A percentile compares a stretch with the other conserved stretches of the same genome.
phyloP scores from a whole-genome alignment of 2,888 invertebrate genomes.

The Congeria kusceri region DNA sequence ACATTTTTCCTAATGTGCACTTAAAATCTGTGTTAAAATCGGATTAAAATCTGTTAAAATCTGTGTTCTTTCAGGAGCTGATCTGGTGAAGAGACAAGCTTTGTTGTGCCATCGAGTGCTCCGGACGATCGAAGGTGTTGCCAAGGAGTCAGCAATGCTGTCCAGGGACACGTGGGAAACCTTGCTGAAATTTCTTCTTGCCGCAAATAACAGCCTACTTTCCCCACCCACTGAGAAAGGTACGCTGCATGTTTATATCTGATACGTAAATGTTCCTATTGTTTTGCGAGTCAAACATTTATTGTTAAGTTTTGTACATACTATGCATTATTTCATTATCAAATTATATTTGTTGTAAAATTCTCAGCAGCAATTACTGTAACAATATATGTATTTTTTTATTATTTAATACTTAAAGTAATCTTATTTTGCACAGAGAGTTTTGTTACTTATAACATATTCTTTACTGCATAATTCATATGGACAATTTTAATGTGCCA shows the following conservation, averaged over 20 bases:
- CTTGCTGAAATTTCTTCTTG: constrained; percentile 93
- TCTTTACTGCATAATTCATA: too few species aligned
- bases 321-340: too few species aligned
- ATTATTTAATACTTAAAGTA: neutral
- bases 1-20: too few species aligned
- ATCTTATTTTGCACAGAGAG: too few species aligned
- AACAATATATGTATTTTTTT: neutral
- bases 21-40: neutral
- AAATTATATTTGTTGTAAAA: too few species aligned
- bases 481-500: too few species aligned
- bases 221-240: constrained; percentile 95
- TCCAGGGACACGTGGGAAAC: constrained; percentile 96
- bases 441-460: too few species aligned
- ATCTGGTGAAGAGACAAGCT: constrained; percentile 94
- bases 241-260: constrained; percentile 62
- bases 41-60: neutral
- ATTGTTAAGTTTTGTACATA: too few species aligned
- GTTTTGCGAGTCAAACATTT: too few species aligned
- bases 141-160: constrained; percentile 91
- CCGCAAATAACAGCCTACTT: constrained; percentile 95
- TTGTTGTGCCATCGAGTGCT: constrained; percentile 87
- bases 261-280: too few species aligned
- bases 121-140: constrained; percentile 87
- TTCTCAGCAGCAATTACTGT: neutral
- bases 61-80: constrained; percentile 86